Evolutionary conservation across 2,888 invertebrate genomes (phyloP), one percentile per base, ranked within the genome.

Genomic region (Acronicta alni): DNA sequence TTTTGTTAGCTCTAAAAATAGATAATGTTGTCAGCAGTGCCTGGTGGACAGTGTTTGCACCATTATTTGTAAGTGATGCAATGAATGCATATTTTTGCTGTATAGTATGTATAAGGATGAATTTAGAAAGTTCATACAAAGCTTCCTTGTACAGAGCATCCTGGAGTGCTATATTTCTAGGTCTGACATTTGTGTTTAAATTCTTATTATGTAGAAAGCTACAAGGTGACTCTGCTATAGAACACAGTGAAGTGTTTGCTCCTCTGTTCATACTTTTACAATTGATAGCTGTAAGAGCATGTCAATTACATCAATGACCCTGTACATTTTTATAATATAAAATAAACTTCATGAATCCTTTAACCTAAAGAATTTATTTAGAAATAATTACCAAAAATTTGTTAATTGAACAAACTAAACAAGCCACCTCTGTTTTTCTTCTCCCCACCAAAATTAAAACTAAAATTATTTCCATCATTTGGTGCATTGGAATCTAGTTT

Each of bases 41-140:
- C 63, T 99, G 99, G 98, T 98, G 98, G 97, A 95, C 96, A 58
- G 96, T 98, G 54, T 99, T 99, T 89, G 96, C 97, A 16, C 99
- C 99, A 0, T 93, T 99, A 35, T 99, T 99, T 92, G 96, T 98
- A 38, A 97, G 98, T 75, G 98, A 99, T 94, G 98, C 97, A 26
- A 95, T 99, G 74, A 98, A 98, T 91, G 97, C 97, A 26, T 99
- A 99, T 89, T 99, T 99, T 89, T 98, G 98, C 84, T 96, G 98
- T 51, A 99, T 99, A 80, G 97, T 99, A 58, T 98, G 98, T 84
- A 98, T 99, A 79, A 95, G 99, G 80, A 97, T 98, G 96, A 97
- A 97, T 82, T 95, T 98, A 82, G 97, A 97, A 80, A 96, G 95
- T 73, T 96, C 96, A 75, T 96, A 97, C 58, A 97, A 97, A 87